A percentile compares a stretch with the other conserved stretches of the same genome.
phyloP scores from a whole-genome alignment of 35 echinoderm and acorn worm genomes.

The Heliocidaris tuberculata region DNA sequence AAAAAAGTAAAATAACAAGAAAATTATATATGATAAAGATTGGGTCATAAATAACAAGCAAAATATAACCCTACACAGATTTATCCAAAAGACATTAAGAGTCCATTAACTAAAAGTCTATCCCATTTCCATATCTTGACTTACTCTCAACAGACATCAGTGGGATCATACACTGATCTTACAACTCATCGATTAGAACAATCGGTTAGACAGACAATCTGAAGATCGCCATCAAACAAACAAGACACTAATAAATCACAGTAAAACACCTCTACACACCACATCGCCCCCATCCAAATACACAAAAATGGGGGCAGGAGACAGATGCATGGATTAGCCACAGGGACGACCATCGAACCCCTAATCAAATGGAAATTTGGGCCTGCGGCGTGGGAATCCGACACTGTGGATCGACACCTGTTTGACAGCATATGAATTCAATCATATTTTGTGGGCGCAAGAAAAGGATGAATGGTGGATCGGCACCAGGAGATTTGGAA shows the following conservation, averaged over 20 bases:
- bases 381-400: constrained; percentile 31
- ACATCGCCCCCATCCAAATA: neutral
- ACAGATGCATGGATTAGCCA: constrained; percentile 27
- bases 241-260: neutral
- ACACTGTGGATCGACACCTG: constrained; percentile 39
- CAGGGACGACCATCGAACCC: constrained; percentile 1
- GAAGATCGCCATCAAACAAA: neutral
- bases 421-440: constrained; percentile 44
- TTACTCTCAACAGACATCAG: neutral
- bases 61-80: neutral
- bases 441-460: constrained; percentile 28
- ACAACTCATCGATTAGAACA: neutral
- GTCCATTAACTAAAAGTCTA: neutral
- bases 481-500: neutral
- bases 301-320: neutral
- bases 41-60: neutral
- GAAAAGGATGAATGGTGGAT: neutral
- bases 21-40: too few species aligned
- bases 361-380: constrained; percentile 52
- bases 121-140: neutral
- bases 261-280: neutral
- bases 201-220: neutral
- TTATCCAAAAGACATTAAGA: neutral
- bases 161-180: neutral
- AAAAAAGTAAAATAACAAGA: too few species aligned